Evolutionary conservation across 2,113 vertebrate species (phyloP).

Genomic region (Cacatua alba): DNA sequence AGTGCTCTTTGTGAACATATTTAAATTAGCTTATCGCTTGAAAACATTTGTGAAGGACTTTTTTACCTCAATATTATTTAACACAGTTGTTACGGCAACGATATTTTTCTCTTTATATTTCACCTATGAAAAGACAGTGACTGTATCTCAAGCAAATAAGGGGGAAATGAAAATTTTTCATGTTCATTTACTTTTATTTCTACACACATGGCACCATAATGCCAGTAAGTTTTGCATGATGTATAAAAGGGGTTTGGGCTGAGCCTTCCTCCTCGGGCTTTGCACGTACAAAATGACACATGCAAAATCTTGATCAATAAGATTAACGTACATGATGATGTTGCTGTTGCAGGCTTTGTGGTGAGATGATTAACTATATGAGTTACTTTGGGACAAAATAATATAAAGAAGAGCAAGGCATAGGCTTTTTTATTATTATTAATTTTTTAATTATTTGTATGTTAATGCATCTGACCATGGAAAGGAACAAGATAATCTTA

Average conservation of each 20-base stretch:
- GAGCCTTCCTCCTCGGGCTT: neutral
- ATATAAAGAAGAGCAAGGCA: neutral
- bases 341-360: neutral
- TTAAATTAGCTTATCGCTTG: conserved; percentile 68
- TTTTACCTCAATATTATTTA: conserved; percentile 57
- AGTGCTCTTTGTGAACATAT: conserved; percentile 34
- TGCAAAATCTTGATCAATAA: neutral
- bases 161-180: neutral
- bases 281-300: neutral
- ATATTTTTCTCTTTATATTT: conserved; percentile 35
- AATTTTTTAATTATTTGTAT: neutral
- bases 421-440: neutral
- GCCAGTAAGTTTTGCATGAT: neutral
- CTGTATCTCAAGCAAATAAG: conserved; percentile 10
- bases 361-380: neutral
- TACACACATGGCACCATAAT: neutral
- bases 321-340: neutral
- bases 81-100: conserved; percentile 59
- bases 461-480: neutral
- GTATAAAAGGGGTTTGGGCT: neutral
- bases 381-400: neutral
- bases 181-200: neutral
- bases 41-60: conserved; percentile 54
- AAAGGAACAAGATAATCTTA: neutral
- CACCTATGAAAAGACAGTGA: neutral